Conservation (phyloP, 92 coral and sea anemone species). For the Epizoanthus fatuus region DNA sequence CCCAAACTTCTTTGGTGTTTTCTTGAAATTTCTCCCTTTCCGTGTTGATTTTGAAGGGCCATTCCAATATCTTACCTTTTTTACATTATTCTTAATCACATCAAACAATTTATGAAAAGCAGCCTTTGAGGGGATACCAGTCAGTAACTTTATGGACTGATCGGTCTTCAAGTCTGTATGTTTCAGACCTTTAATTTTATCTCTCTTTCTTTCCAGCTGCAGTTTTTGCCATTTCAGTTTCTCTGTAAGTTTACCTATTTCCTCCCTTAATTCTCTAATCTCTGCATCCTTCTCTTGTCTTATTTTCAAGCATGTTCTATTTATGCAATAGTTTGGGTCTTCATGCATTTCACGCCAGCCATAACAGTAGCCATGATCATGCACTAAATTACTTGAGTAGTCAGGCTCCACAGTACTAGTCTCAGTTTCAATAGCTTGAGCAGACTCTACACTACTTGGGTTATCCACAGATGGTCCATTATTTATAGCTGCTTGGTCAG, state of each 20-base stretch:
- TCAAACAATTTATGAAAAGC: slow-evolving; percentile 51
- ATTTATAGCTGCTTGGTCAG: too few relatives aligned
- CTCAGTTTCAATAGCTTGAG: too few relatives aligned
- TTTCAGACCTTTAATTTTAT: slow-evolving; percentile 42
- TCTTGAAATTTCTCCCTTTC: slow-evolving; percentile 52
- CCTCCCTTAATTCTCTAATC: not conserved
- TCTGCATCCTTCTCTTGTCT: slow-evolving; percentile 19
- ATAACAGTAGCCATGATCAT: too few relatives aligned
- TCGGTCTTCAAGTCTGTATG: slow-evolving; percentile 47
- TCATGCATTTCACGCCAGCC: too few relatives aligned
- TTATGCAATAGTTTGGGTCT: slow-evolving; percentile 6
- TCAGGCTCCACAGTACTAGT: too few relatives aligned
- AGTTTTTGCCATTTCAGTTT: slow-evolving; percentile 41
- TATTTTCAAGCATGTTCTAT: slow-evolving; percentile 43
- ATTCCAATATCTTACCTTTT: slow-evolving; percentile 43
- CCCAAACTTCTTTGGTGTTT: slow-evolving; percentile 56
- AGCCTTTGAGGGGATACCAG: slow-evolving; percentile 63
- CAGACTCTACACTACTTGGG: too few relatives aligned
- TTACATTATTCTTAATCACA: slow-evolving; percentile 14
- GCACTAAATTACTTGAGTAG: too few relatives aligned
- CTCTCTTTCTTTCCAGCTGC: slow-evolving; percentile 22
- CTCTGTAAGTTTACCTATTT: slow-evolving; percentile 42
- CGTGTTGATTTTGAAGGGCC: slow-evolving; percentile 32
- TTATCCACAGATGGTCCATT: too few relatives aligned
- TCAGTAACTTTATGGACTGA: slow-evolving; percentile 37